phyloP scores from a whole-genome alignment of 2,113 vertebrate genomes.

The Chloroceryle aenea region DNA sequence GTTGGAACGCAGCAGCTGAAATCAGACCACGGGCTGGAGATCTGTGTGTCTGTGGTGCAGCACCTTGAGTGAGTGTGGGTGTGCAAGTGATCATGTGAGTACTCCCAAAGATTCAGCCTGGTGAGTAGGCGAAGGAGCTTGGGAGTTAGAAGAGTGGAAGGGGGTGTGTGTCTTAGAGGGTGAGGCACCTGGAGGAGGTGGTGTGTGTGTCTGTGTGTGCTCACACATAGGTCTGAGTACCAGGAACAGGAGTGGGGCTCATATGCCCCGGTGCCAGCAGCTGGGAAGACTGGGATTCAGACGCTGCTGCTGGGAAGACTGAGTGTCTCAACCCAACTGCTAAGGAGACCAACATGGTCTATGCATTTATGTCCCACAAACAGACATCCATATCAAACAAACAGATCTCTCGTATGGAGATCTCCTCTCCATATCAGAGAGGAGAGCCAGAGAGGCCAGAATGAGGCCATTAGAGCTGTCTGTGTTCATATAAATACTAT shows the following conservation, averaged over 20 bases:
- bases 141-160: fast-evolving
- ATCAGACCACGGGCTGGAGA: not conserved
- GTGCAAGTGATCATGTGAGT: not conserved
- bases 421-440: not conserved
- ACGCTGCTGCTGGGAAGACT: not conserved
- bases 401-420: no score
- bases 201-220: no score
- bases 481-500: not conserved
- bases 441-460: not conserved
- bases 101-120: not conserved
- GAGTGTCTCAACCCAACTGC: not conserved
- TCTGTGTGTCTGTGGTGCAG: not conserved
- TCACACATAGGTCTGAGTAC: not conserved
- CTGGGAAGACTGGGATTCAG: not conserved
- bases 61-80: not conserved
- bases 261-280: not conserved
- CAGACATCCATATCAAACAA: not conserved
- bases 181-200: not conserved
- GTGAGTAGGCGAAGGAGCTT: not conserved
- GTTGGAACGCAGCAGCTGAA: not conserved
- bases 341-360: not conserved
- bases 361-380: not conserved
- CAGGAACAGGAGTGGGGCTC: not conserved
- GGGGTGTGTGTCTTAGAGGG: fast-evolving
- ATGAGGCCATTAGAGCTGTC: not conserved